Evolutionary conservation across 2,113 vertebrate species (phyloP), one percentile per base, ranked within the genome.

Genomic region (Cnemophilus loriae): DNA sequence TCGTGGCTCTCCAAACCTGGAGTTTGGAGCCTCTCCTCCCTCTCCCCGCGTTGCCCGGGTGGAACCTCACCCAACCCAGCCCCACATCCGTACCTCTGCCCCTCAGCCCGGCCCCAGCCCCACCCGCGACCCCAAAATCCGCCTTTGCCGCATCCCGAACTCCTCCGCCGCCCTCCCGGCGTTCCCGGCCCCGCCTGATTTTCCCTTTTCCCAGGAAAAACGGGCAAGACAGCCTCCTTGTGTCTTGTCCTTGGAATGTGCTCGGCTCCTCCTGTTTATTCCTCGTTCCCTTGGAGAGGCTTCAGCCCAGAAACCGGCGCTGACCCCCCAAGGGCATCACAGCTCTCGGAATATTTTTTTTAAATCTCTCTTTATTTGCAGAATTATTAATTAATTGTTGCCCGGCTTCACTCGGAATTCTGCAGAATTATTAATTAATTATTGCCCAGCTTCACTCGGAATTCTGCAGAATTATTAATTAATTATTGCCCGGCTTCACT

Each of bases 171-270:
- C 2, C 57, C 59, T 47, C 77, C 28, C 42, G 26, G 33, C 33
- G 13, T 47, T 75, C 55, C 55, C 33, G 19, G 39, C 37, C 4
- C 8, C 6, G 4, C 37, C 68, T 2, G 53, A 7, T n/a, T 53
- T 87, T 65, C 83, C 67, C 23, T n/a, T 79, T 55, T 33, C 41
- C 6, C 61, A 2, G 76, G 17, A 85, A 35, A 57, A 79, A 33
- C 11, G 93, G 95, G 73, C 93, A 93, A 95, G 93, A 91, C 95
- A 95, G 93, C 95, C 95, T 92, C 92, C 95, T 95, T 93, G 92
- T 73, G 94, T 91, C 90, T 59, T n/a, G 59, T 76, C 90, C 26
- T 19, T 91, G 92, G 87, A 96, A 94, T 64, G 77, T 7, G 92
- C 90, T 79, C n/a, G 59, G 18, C 52, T 53, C 49, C 50, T 23